phyloP scores from a whole-genome alignment of 2,888 invertebrate species.

The Spicauda simplicius region DNA sequence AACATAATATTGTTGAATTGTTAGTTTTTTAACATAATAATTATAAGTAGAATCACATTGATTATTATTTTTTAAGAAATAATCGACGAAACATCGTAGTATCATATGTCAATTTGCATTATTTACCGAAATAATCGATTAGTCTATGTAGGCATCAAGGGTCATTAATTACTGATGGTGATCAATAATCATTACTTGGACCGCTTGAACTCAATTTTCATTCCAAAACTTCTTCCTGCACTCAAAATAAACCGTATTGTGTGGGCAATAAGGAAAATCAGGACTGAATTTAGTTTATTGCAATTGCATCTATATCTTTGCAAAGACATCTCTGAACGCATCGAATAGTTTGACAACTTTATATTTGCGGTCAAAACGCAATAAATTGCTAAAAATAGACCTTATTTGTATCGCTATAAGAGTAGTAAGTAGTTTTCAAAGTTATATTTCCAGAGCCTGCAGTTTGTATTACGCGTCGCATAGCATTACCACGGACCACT shows the following conservation, averaged over 20 bases:
- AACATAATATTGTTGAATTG: no score
- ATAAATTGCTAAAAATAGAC: slow-evolving; percentile 19
- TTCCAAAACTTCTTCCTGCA: background rate
- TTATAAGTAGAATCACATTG: no score
- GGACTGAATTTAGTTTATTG: background rate
- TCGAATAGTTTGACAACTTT: slow-evolving; percentile 14
- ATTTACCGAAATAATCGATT: slow-evolving; percentile 15
- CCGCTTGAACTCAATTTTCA: background rate
- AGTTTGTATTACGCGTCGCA: slow-evolving; percentile 48
- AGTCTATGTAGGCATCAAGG: slow-evolving; percentile 5
- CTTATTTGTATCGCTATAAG: slow-evolving; percentile 23
- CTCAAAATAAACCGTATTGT: slow-evolving; percentile 20
- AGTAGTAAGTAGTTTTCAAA: background rate
- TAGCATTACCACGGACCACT: slow-evolving; percentile 56
- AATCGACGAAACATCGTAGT: no score
- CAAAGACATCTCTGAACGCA: slow-evolving; percentile 39
- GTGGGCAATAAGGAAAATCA: background rate
- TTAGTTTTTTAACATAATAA: no score
- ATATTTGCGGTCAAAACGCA: background rate
- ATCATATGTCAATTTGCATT: background rate
- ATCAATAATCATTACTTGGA: slow-evolving; percentile 24
- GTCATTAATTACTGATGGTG: slow-evolving; percentile 10
- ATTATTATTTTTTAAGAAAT: no score
- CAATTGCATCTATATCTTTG: slow-evolving; percentile 28
- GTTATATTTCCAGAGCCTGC: slow-evolving; percentile 36